Evolutionary conservation across 2,888 invertebrate species (phyloP).

Genomic region (Galeruca laticollis): DNA sequence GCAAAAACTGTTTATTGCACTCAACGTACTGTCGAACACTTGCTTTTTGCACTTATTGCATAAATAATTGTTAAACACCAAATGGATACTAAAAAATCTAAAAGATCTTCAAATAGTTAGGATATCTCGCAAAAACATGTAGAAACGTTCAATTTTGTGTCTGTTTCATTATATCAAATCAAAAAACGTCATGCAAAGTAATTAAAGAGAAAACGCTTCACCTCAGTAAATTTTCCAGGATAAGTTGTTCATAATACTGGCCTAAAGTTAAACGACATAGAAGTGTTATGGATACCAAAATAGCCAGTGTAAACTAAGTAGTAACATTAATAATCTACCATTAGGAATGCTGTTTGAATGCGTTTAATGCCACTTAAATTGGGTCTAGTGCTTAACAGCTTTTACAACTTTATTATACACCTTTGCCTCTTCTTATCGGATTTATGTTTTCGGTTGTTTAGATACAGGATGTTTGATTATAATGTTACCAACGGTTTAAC

Average conservation of each 20-base stretch:
- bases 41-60: no score
- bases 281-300: slow-evolving; percentile 39
- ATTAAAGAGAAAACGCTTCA: no score
- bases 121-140: no score
- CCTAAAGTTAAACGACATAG: slow-evolving; percentile 25
- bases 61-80: no score
- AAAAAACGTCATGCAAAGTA: no score
- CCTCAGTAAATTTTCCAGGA: no score
- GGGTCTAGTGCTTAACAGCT: slow-evolving; percentile 41
- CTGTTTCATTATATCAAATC: no score
- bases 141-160: no score
- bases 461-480: slow-evolving; percentile 9
- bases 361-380: slow-evolving; percentile 40
- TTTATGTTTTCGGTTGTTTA: slow-evolving; percentile 16
- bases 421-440: slow-evolving; percentile 34
- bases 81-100: no score
- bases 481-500: slow-evolving; percentile 7
- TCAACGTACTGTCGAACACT: no score
- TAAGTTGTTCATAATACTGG: not conserved
- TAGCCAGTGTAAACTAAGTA: slow-evolving; percentile 38
- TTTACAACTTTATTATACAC: slow-evolving; percentile 42
- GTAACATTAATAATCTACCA: slow-evolving; percentile 42
- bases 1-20: no score
- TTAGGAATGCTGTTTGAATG: slow-evolving; percentile 40
- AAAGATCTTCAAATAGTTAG: no score